A percentile compares a stretch with the other conserved stretches of the same genome.
Conservation (phyloP, 1,140 invertebrate genomes). For the Galendromus occidentalis region DNA sequence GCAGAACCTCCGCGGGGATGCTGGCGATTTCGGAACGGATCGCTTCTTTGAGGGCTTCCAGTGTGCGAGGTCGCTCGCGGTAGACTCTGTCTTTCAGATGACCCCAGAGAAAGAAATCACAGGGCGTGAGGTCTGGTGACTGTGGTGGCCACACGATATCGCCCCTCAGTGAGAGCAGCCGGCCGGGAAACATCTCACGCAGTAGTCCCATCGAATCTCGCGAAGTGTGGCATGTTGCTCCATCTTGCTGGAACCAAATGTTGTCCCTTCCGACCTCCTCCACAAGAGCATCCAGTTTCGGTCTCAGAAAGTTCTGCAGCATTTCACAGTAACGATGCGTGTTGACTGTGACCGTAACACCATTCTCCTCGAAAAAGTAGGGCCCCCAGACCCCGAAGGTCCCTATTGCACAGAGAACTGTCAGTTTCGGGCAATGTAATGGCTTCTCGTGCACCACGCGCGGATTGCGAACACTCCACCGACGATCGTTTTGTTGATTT, state of each 20-base stretch:
- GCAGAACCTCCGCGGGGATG: conserved; percentile 14
- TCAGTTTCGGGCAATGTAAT: conserved; percentile 13
- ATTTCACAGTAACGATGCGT: not conserved
- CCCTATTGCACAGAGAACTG: conserved; percentile 13
- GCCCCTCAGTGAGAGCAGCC: no score
- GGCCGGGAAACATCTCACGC: no score
- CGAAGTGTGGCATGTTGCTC: no score
- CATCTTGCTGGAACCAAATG: no score
- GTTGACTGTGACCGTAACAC: no score
- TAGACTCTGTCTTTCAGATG: conserved; percentile 25
- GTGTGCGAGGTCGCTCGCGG: conserved; percentile 11
- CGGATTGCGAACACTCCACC: conserved; percentile 12
- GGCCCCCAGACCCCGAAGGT: conserved; percentile 13
- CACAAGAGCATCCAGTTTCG: no score
- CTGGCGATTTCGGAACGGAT: conserved; percentile 13
- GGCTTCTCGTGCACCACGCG: conserved; percentile 1
- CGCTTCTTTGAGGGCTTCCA: conserved; percentile 10
- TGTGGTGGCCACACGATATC: conserved; percentile 10
- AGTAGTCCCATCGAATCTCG: no score
- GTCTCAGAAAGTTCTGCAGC: no score
- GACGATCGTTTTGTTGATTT: conserved; percentile 11
- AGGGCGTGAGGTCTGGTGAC: conserved; percentile 27
- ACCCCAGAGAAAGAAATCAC: conserved; percentile 29
- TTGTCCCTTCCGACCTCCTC: no score
- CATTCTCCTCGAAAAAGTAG: conserved; percentile 15